Conservation (phyloP, 2,797 vertebrate genomes). For the Danionella dracula region DNA sequence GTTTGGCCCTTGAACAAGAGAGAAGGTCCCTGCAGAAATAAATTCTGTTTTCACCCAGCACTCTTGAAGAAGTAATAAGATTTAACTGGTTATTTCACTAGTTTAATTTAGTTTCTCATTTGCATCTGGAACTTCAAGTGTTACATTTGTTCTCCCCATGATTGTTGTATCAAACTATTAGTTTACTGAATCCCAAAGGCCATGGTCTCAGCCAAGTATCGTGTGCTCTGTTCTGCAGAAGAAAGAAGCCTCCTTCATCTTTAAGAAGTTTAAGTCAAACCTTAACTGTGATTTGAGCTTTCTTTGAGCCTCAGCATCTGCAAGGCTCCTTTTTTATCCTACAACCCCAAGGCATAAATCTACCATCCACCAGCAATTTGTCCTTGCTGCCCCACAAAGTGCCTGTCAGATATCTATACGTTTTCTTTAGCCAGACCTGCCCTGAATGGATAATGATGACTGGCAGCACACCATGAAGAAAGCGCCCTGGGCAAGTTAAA, state of each 20-base stretch:
- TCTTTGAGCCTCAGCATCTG: constrained; percentile 4
- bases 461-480: constrained; percentile 8
- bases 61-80: too few relatives aligned
- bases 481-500: neutral
- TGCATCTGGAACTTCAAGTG: too few relatives aligned
- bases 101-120: too few relatives aligned
- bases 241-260: neutral
- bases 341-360: constrained; percentile 8
- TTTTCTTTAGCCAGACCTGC: constrained; percentile 11
- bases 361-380: constrained; percentile 14
- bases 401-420: constrained; percentile 14
- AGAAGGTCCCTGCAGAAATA: too few relatives aligned
- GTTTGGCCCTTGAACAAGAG: too few relatives aligned
- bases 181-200: too few relatives aligned
- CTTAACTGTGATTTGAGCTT: neutral
- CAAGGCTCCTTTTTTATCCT: neutral
- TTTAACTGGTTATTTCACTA: too few relatives aligned
- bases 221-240: too few relatives aligned
- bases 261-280: neutral
- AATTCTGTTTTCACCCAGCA: too few relatives aligned
- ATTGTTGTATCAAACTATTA: too few relatives aligned
- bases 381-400: constrained; percentile 23
- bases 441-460: constrained; percentile 20
- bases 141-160: too few relatives aligned
- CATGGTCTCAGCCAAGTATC: too few relatives aligned